Percentiles rank a stretch among this genome's conserved stretches.
Conservation (phyloP, 2,888 invertebrate species). For the Parnassius glacialis region DNA sequence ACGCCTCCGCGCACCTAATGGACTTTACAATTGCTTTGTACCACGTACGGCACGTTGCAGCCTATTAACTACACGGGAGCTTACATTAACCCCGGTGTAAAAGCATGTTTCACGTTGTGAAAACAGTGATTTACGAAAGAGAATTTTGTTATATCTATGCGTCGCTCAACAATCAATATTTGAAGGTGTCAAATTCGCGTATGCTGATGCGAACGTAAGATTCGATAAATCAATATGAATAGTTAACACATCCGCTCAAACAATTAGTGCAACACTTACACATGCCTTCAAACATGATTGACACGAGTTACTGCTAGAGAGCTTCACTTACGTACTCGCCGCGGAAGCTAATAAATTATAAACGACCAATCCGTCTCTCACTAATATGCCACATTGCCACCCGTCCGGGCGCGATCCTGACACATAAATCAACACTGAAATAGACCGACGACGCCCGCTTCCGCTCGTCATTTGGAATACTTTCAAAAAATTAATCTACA, state of each 20-base stretch:
- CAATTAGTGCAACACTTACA: conserved; percentile 38
- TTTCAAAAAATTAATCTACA: conserved; percentile 55
- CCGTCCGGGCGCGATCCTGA: conserved; percentile 53
- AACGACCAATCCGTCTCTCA: conserved; percentile 59
- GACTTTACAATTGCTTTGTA: conserved; percentile 66
- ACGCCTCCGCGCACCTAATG: conserved; percentile 65
- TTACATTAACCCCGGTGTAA: conserved; percentile 46
- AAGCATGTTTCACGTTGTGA: conserved; percentile 24
- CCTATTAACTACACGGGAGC: conserved; percentile 53
- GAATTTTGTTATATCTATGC: conserved; percentile 3
- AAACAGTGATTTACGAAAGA: conserved; percentile 8
- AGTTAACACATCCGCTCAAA: conserved; percentile 32
- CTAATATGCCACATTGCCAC: conserved; percentile 67
- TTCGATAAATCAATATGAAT: conserved; percentile 31
- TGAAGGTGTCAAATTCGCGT: neutral
- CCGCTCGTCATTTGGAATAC: conserved; percentile 63
- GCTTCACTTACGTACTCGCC: conserved; percentile 38
- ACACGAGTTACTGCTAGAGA: conserved; percentile 41
- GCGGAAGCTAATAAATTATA: conserved; percentile 61
- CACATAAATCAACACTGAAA: conserved; percentile 73
- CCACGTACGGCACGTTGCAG: conserved; percentile 49
- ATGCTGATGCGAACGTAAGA: conserved; percentile 14
- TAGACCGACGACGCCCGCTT: conserved; percentile 62
- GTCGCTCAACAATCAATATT: conserved; percentile 4
- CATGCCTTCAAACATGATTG: conserved; percentile 40